phyloP scores from a whole-genome alignment of 1,140 invertebrate genomes.

The Drosophila persimilis region DNA sequence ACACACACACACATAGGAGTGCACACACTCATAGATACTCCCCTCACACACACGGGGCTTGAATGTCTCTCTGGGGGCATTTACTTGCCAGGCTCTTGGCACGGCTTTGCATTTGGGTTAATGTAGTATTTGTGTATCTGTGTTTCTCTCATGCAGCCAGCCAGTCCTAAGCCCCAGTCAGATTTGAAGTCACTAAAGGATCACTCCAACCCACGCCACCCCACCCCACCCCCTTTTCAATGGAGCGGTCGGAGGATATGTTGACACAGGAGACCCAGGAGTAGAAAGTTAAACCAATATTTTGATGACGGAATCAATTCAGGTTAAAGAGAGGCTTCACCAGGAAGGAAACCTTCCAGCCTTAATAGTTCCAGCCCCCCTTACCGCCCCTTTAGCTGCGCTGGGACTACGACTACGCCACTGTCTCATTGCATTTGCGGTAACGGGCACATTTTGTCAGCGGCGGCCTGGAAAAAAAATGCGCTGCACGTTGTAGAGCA shows the following conservation, averaged over 20 bases:
- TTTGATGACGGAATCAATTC: slow-evolving; percentile 26
- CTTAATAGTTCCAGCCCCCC: too few species aligned
- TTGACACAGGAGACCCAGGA: not conserved
- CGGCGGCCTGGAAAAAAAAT: slow-evolving; percentile 58
- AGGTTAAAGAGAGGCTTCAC: slow-evolving; percentile 21
- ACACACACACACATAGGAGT: not conserved
- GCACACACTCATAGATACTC: slow-evolving; percentile 5
- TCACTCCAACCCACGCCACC: too few species aligned
- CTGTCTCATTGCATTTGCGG: slow-evolving; percentile 72
- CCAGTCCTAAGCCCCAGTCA: slow-evolving; percentile 30
- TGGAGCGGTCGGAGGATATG: too few species aligned
- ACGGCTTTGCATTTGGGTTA: slow-evolving; percentile 78
- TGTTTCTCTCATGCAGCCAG: slow-evolving; percentile 39
- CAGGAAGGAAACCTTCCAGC: too few species aligned
- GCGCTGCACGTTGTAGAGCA: slow-evolving; percentile 61
- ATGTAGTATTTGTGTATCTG: slow-evolving; percentile 76
- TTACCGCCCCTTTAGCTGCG: slow-evolving; percentile 4
- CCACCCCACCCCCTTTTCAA: too few species aligned
- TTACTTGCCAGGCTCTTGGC: slow-evolving; percentile 74
- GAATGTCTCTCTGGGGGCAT: slow-evolving; percentile 62
- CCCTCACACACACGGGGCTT: slow-evolving; percentile 6
- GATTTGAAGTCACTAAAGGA: slow-evolving; percentile 19
- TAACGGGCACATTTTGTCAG: slow-evolving; percentile 76
- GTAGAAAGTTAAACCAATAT: slow-evolving; percentile 24
- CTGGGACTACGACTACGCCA: slow-evolving; percentile 13